A percentile compares a stretch with the other conserved stretches of the same genome.
Conservation (phyloP, 2,888 invertebrate genomes). For the Cataglyphis livida region DNA sequence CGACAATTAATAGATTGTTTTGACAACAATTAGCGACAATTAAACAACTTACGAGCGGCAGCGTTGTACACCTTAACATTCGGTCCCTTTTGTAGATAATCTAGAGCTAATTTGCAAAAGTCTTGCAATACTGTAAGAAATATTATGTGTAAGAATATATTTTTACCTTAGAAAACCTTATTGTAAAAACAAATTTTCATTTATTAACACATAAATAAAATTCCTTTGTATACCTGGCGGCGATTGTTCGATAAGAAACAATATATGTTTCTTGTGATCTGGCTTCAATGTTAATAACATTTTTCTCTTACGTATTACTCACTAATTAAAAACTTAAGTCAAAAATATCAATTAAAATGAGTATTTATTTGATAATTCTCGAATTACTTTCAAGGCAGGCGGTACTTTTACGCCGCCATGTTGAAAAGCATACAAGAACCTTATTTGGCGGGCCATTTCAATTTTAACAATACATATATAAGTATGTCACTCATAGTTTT, state of each 20-base stretch:
- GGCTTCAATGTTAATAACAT: conserved; percentile 84
- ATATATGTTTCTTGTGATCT: conserved; percentile 88
- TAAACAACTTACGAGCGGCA: conserved; percentile 87
- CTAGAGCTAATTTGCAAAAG: conserved; percentile 90
- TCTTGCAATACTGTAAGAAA: conserved; percentile 88
- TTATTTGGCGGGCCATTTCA: neutral
- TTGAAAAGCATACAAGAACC: neutral
- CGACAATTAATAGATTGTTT: neutral
- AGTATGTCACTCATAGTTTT: neutral
- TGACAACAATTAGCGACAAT: neutral
- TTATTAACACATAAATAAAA: conserved; percentile 4
- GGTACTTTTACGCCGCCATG: conserved; percentile 5
- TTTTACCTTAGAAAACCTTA: neutral
- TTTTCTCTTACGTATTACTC: neutral
- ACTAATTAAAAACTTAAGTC: neutral
- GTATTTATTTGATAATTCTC: neutral
- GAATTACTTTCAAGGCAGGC: neutral
- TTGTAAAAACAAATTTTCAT: conserved; percentile 56
- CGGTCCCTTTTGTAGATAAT: conserved; percentile 89
- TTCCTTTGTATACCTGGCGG: conserved; percentile 84
- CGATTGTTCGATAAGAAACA: conserved; percentile 86
- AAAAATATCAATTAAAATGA: neutral
- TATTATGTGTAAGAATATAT: conserved; percentile 70
- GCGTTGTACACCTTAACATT: conserved; percentile 88
- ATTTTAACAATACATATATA: neutral